Evolutionary conservation across 2,113 vertebrate species (phyloP), one percentile per base, ranked within the genome.

Genomic region (Stercorarius parasiticus): DNA sequence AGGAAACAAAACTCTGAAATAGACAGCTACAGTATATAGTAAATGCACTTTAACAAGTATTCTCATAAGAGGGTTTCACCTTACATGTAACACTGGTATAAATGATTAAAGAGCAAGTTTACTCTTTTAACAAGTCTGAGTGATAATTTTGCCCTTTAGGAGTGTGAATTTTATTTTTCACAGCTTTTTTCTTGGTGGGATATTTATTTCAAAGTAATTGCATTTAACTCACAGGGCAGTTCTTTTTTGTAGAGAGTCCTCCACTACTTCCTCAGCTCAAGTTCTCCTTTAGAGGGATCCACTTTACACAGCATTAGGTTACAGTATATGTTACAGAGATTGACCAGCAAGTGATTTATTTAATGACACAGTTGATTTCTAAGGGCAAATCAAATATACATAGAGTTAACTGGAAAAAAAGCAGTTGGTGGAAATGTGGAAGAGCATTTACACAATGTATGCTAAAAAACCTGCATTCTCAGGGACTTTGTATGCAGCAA

Each of bases 131-230:
- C 96, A 97, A 95, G 92, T 98, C 88, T 36, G 64, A 97, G 97
- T 97, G 98, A 98, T 98, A 97, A 97, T 98, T 98, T 97, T 96
- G 96, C 95, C 97, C 96, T 97, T 97, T 70, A 85, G 82, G 97
- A 97, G 97, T 94, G 94, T 69, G 91, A 97, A 96, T 97, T 97
- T 98, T 98, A 95, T 97, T 98, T 98, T 98, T 98, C 97, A 97
- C 96, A 97, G 91, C 59, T 97, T 98, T 97, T 90, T 96, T 97
- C 94, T 96, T 82, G 79, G 86, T 34, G n/a, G 93, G 92, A 66
- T 95, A 95, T 26, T 97, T 90, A 22, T 94, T 98, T 97, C 82
- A 94, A 83, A 95, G 71, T 93, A 93, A 89, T 95, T 88, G 94
- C 56, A 43, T 96, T 96, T 92, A 77, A 79, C 64, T 93, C 13